Conservation (phyloP, 1,140 invertebrate genomes). For the Bombus haemorrhoidalis region DNA sequence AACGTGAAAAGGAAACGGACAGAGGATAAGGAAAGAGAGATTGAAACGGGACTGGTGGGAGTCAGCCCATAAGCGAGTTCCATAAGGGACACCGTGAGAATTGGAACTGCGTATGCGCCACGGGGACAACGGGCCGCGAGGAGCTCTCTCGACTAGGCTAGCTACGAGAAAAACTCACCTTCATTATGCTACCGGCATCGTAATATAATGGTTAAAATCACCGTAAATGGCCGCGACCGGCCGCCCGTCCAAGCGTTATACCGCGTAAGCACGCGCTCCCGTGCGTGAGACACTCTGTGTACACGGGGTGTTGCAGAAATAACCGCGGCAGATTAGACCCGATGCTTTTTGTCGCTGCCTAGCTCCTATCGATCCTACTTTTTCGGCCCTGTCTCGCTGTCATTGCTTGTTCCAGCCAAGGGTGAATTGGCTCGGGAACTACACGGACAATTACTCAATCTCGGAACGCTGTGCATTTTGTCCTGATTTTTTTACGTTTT, state of each 20-base stretch:
- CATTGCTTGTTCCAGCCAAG: background rate
- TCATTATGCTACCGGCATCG: slow-evolving; percentile 75
- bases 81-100: slow-evolving; percentile 76
- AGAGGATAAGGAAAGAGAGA: background rate
- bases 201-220: slow-evolving; percentile 76
- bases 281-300: slow-evolving; percentile 42
- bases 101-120: slow-evolving; percentile 71
- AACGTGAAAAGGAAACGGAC: too few species aligned
- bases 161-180: slow-evolving; percentile 74
- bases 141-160: slow-evolving; percentile 67
- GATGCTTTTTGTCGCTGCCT: slow-evolving; percentile 3
- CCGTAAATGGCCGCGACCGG: slow-evolving; percentile 72
- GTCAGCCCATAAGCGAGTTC: slow-evolving; percentile 60
- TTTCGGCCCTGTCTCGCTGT: background rate
- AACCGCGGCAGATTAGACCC: slow-evolving; percentile 41
- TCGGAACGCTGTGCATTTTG: background rate
- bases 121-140: slow-evolving; percentile 58
- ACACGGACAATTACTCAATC: background rate
- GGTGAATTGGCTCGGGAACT: background rate
- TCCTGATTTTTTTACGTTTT: too few species aligned
- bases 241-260: slow-evolving; percentile 51
- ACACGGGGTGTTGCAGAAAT: slow-evolving; percentile 53
- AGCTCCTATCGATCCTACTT: background rate
- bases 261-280: slow-evolving; percentile 49
- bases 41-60: slow-evolving; percentile 58